Base-by-base conservation (phyloP, 2,113 vertebrate genomes). In the Todiramphus chloris region DNA sequence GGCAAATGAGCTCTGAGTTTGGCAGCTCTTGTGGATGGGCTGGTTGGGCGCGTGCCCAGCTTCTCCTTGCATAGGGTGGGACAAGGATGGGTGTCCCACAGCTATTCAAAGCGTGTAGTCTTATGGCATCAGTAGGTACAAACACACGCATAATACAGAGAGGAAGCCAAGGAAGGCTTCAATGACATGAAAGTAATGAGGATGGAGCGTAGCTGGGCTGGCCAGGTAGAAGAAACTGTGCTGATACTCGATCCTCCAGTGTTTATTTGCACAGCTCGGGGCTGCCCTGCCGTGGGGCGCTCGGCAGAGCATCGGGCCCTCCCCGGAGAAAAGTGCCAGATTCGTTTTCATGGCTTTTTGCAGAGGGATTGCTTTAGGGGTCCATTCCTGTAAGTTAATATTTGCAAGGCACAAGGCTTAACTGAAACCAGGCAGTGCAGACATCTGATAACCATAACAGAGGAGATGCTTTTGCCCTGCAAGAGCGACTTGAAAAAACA, bases 381-480 rank as follows among this genome's bases (percentile, higher is more conserved):
- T 82, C 97, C 83, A 62, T 98, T 98, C 98, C 98, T 96, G 99
- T 99, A 99, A 99, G 98, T 99, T 97, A 89, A 94, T 97, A 96
- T 95, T 90, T 95, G 93, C 95, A 92, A 14, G 3, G 28, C 83
- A 60, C 51, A 75, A 66, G 76, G 62, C 86, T 95, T 95, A 94
- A 95, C 90, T 96, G 93, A 93, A 97, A 94, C 75, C 88, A 95
- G 95, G 94, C 94, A 76, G 74, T 0, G 2, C 74, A 87, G 91
- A 87, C 89, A 95, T 95, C 94, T 91, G 90, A 96, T 96, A 94
- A 94, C 93, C 91, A 91, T 92, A 96, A 94, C 91, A 87, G 62
- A 80, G 75, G 75, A 93, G 91, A 93, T 85, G 78, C 84, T 91
- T 95, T 96, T 75, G 56, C 72, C 81, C 73, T 2, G 2, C 80